These are phyloP conservation scores for Strigamia maritima DNA, from an alignment of 2,888 invertebrate species.

Conservation along the genomic window DNA sequence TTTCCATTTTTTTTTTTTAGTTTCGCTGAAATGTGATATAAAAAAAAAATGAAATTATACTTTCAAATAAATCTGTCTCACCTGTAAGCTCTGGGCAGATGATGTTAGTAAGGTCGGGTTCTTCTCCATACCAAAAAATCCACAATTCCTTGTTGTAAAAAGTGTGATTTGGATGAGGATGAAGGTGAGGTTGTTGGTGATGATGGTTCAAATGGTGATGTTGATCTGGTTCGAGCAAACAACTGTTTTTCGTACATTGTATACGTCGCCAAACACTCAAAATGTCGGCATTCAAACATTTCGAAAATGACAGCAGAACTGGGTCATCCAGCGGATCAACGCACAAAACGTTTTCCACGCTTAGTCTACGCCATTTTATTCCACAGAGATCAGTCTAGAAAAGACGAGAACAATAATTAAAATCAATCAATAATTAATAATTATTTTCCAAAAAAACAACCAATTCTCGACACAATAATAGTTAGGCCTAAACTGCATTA, in stretches of 20 bases:
- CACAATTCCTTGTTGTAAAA: conserved; percentile 78
- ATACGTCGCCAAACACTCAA: conserved; percentile 97
- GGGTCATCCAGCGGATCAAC: conserved; percentile 75
- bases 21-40: neutral
- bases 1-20: too few species aligned
- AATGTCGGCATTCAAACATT: conserved; percentile 84
- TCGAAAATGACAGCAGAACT: conserved; percentile 82
- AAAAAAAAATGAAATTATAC: neutral
- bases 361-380: conserved; percentile 97
- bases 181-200: conserved; percentile 64
- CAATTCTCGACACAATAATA: neutral
- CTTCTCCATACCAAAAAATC: conserved; percentile 99
- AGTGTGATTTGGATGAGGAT: conserved; percentile 59
- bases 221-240: conserved; percentile 50
- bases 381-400: conserved; percentile 97
- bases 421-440: neutral
- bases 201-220: conserved; percentile 61
- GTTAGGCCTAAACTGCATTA: neutral
- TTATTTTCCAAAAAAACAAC: neutral
- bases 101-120: conserved; percentile 80
- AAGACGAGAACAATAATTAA: neutral
- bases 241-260: conserved; percentile 53
- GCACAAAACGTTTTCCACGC: conserved; percentile 67
- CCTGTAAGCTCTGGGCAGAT: conserved; percentile 83
- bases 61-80: conserved; percentile 57